Base-by-base conservation (phyloP, 2,888 invertebrate genomes). In the Dioctria linearis region DNA sequence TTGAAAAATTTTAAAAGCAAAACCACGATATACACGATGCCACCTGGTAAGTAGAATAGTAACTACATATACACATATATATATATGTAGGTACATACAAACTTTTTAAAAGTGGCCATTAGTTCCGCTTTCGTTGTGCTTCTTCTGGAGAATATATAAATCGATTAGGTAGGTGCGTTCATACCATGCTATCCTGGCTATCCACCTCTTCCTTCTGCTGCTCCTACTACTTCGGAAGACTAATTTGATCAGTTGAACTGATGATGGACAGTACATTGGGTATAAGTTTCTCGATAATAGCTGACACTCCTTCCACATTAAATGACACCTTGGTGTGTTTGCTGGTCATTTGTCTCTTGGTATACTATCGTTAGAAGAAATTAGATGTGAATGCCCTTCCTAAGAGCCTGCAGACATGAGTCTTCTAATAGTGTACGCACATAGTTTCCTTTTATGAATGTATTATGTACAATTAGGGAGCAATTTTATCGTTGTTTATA, bases 61-160 rank as follows among this genome's bases (percentile, higher is more conserved):
- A 37, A 42, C 43, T 42, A 13, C 11, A 3, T 42, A n/a, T 40
- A 65, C 65, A 65, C 9, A 5, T 42, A 11, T 67, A 51, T 39
- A 54, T 25, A 51, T 39, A 71, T 46, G 2, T 25, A 25, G 0
- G 25, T 25, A 25, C 2, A 2, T 25, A 25, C 2, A 25, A 1
- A 25, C 25, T 25, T 25, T 25, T 25, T 25, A 25, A 25, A 25
- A 71, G 49, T 71, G 71, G 71, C 51, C 71, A 71, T 71, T 71
- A 71, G 71, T 71, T 71, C 71, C 71, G 71, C 71, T 71, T 51
- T 25, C 39, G 71, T 49, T 25, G 54, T 54, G 51, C 71, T 51
- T 54, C 51, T 63, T 46, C 25, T 25, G 25, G 1, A 25, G 39
- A 54, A 46, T 51, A 39, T 71, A 25, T 25, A 25, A 1, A 71